Conservation (phyloP, 2,113 vertebrate genomes). For the Eulemur macaco region DNA sequence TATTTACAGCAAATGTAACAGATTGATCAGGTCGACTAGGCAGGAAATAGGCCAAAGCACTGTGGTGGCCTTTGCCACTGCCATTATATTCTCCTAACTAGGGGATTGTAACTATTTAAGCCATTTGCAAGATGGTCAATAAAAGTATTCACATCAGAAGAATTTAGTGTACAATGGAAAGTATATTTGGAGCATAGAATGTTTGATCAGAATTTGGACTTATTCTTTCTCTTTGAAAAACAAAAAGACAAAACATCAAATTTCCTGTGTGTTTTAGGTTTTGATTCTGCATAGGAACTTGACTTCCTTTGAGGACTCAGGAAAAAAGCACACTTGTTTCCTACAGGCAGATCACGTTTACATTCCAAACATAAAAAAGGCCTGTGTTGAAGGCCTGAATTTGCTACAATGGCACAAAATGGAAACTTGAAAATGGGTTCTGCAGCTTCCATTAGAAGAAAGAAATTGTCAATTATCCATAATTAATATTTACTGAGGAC, state of each 20-base stretch:
- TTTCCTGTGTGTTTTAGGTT: neutral
- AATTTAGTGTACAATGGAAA: neutral
- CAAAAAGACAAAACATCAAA: neutral
- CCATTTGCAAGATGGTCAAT: neutral
- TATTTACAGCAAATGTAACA: neutral
- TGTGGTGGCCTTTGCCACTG: neutral
- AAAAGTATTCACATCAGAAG: neutral
- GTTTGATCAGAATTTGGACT: neutral
- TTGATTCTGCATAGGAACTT: neutral
- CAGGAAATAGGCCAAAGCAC: neutral
- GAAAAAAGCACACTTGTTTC: neutral
- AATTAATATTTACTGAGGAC: slow-evolving; percentile 70
- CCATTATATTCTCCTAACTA: neutral
- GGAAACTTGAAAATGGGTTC: neutral
- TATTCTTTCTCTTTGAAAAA: slow-evolving; percentile 1
- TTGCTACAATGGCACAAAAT: neutral
- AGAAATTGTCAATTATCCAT: slow-evolving; percentile 39
- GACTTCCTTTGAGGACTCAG: neutral
- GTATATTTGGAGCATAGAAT: neutral
- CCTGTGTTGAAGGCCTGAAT: neutral
- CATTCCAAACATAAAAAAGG: neutral
- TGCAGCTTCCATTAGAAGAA: slow-evolving; percentile 33
- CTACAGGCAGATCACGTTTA: neutral
- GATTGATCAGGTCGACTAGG: neutral
- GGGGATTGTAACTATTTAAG: neutral